Evolutionary conservation across 92 coral and sea anemone genomes (phyloP), one percentile per base, ranked within the genome.

Genomic region (Umimayanthus kanabou): DNA sequence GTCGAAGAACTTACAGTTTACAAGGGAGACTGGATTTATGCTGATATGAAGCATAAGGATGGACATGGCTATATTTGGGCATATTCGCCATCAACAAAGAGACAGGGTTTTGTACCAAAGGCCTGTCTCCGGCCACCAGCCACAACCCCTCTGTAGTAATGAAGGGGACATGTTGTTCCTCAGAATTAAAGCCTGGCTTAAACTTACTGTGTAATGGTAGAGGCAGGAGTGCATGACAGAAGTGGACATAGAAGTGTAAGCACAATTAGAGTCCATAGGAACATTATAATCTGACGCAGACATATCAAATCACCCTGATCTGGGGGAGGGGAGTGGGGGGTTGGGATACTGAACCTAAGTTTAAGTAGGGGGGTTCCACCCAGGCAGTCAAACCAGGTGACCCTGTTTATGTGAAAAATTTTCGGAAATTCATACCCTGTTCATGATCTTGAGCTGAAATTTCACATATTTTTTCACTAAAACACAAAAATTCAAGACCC

Each of bases 1-100:
- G 76, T 26, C 23, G 93, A 91, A 89, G 99, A 96, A 78, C 89
- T 96, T 66, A 92, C 99, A 18, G 94, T 96, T 23, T 85, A 92
- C 58, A 92, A 96, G 76, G 98, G 99, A 53, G 99, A 96, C 65
- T 93, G 95, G 94, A 88, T 96, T 61, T 96, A 95, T 89, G 98
- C 99, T 1, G 99, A 96, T 75, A 94, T 95, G 93, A 92, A 93
- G 88, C 92, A 84, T 82, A 93, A 92, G 71, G 96, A 96, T 90
- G 85, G 88, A 8, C 92, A 92, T 15, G 95, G 98, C 1, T 91
- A 95, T 95, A 92, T 96, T 15, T 96, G 99, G 99, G 99, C 96
- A 13, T 95, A 91, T 90, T 96, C 99, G 0, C 96, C 97, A 10
- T 88, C 96, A 40, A 83, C 94, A 26, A 93, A 92, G 81, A 81